Evolutionary conservation across 2,797 vertebrate species (phyloP).

Genomic region (Amphiprion clarkii): DNA sequence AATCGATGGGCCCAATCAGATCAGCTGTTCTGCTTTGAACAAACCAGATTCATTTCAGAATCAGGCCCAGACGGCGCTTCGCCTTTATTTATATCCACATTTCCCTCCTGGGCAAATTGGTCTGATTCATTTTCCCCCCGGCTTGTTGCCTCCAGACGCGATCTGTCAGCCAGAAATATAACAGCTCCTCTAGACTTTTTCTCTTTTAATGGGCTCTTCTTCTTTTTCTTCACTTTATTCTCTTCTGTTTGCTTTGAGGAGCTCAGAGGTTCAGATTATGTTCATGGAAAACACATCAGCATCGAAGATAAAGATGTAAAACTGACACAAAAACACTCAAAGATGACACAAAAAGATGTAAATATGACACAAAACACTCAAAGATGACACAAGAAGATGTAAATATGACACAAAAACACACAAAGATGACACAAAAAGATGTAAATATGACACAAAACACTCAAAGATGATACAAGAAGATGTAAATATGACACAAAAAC

Average conservation of each 20-base stretch:
- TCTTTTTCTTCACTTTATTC: not conserved
- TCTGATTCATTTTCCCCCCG: slow-evolving; percentile 16
- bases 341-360: too few relatives aligned
- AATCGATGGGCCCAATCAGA: slow-evolving; percentile 4
- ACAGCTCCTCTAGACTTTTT: not conserved
- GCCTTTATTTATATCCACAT: slow-evolving; percentile 42
- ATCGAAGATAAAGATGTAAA: too few relatives aligned
- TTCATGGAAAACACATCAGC: too few relatives aligned
- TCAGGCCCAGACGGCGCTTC: slow-evolving; percentile 7
- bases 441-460: too few relatives aligned
- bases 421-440: too few relatives aligned
- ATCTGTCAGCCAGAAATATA: slow-evolving; percentile 19
- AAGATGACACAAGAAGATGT: too few relatives aligned
- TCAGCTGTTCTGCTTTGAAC: slow-evolving; percentile 10
- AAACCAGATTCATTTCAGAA: slow-evolving; percentile 44
- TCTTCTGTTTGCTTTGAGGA: not conserved
- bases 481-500: too few relatives aligned
- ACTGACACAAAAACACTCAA: too few relatives aligned
- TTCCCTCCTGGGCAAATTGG: slow-evolving; percentile 29
- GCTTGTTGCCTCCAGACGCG: slow-evolving; percentile 40
- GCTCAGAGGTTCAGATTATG: too few relatives aligned
- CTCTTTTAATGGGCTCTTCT: not conserved
- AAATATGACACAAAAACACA: too few relatives aligned
- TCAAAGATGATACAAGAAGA: too few relatives aligned
- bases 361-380: too few relatives aligned